Conservation (phyloP, 2,113 vertebrate genomes). For the Ctenomys sociabilis region DNA sequence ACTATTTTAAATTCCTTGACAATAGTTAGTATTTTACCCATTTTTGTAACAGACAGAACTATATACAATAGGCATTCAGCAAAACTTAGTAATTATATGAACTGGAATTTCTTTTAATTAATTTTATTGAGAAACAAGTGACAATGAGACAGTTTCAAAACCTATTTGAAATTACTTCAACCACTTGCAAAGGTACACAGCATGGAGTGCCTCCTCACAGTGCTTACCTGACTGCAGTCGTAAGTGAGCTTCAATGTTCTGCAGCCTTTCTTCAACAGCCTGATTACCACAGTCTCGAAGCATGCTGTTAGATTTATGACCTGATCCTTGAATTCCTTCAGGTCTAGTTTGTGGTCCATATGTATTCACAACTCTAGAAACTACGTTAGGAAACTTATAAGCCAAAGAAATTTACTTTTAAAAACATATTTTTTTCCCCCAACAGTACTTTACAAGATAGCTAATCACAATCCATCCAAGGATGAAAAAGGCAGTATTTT, state of each 20-base stretch:
- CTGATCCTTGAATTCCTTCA: slow-evolving; percentile 85
- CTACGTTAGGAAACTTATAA: slow-evolving; percentile 84
- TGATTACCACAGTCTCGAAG: slow-evolving; percentile 92
- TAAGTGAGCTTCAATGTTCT: slow-evolving; percentile 97
- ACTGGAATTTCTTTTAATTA: neutral
- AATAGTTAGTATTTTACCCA: neutral
- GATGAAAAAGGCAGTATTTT: slow-evolving; percentile 28
- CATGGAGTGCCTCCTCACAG: neutral
- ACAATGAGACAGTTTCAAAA: too few relatives aligned
- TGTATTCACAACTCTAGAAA: slow-evolving; percentile 96
- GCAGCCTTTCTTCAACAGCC: slow-evolving; percentile 94
- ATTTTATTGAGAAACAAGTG: too few relatives aligned
- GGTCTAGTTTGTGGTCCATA: slow-evolving; percentile 95
- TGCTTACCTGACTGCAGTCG: slow-evolving; percentile 92
- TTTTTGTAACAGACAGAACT: neutral
- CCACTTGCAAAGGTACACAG: neutral
- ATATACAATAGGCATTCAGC: neutral
- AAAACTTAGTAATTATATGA: neutral
- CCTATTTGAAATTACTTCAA: too few relatives aligned
- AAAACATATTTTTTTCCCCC: neutral
- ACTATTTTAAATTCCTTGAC: neutral
- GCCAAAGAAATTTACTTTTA: slow-evolving; percentile 47
- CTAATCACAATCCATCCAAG: slow-evolving; percentile 13
- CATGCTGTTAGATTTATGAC: slow-evolving; percentile 83
- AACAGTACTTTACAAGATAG: neutral